Percentiles rank a stretch among this genome's conserved stretches.
These are phyloP conservation scores for Drosophila watanabei DNA, from an alignment of 1,140 invertebrate genomes.

Conservation along the genomic window DNA sequence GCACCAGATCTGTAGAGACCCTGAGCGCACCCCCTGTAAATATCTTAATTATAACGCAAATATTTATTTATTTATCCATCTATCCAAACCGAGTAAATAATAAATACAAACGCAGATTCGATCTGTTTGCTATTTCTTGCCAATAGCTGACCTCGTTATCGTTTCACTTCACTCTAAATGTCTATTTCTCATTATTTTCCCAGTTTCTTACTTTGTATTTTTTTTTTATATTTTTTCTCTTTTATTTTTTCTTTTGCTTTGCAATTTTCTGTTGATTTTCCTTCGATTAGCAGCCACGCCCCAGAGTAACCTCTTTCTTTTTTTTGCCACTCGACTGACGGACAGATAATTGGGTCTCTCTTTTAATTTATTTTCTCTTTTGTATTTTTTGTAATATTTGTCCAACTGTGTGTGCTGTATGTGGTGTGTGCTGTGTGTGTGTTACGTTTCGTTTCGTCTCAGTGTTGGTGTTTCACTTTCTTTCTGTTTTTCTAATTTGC, in stretches of 20 bases:
- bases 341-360: constrained; percentile 51
- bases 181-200: constrained; percentile 18
- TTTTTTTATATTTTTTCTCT: constrained; percentile 34
- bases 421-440: constrained; percentile 20
- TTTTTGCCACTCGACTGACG: constrained; percentile 19
- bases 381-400: constrained; percentile 49
- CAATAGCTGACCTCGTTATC: constrained; percentile 65
- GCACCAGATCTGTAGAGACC: constrained; percentile 43
- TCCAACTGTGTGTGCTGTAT: constrained; percentile 39
- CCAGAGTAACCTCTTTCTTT: constrained; percentile 46
- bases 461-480: constrained; percentile 46
- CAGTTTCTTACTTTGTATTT: background rate
- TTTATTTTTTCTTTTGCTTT: constrained; percentile 31
- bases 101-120: constrained; percentile 47
- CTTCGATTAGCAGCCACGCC: constrained; percentile 57
- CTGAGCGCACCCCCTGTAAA: constrained; percentile 46
- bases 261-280: constrained; percentile 58
- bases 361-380: constrained; percentile 45
- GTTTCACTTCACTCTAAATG: constrained; percentile 28
- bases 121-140: constrained; percentile 38
- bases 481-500: constrained; percentile 66
- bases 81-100: constrained; percentile 59
- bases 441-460: constrained; percentile 31
- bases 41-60: constrained; percentile 50
- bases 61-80: constrained; percentile 55